These are phyloP conservation scores for Pluvianellus socialis DNA, from an alignment of 2,113 vertebrate species.

Conservation along the genomic window DNA sequence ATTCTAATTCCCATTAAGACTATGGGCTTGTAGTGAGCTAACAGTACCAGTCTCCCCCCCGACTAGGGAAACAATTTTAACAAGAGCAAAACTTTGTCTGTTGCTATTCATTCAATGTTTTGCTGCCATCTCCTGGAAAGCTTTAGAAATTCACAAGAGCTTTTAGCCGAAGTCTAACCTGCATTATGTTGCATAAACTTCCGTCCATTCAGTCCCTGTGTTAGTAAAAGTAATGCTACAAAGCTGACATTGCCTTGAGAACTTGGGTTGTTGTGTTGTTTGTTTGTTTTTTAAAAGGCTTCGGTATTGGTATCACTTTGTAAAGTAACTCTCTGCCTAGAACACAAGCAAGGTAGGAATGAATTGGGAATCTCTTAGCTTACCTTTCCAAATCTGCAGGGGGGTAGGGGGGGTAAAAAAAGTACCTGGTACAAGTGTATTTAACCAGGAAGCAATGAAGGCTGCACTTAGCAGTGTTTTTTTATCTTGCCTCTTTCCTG, in stretches of 20 bases:
- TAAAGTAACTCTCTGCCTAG: not conserved
- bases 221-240: not conserved
- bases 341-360: not conserved
- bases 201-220: not conserved
- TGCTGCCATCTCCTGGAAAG: conserved; percentile 80
- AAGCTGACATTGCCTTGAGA: not conserved
- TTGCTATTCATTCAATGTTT: not conserved
- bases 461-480: not conserved
- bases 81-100: rapidly evolving
- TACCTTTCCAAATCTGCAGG: not conserved
- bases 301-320: not conserved
- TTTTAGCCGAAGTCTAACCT: not conserved
- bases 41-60: not conserved
- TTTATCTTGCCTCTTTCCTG: not conserved
- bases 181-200: rapidly evolving
- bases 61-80: not conserved
- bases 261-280: not conserved
- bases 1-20: not conserved
- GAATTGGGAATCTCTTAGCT: not conserved
- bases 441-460: not conserved
- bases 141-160: not conserved
- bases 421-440: not conserved
- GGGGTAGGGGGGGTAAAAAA: not conserved
- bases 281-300: not conserved
- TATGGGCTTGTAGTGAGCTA: not conserved